Percentiles rank a stretch among this genome's conserved stretches.
phyloP scores from a whole-genome alignment of 2,888 invertebrate species.

The Agonopterix subpropinquella region DNA sequence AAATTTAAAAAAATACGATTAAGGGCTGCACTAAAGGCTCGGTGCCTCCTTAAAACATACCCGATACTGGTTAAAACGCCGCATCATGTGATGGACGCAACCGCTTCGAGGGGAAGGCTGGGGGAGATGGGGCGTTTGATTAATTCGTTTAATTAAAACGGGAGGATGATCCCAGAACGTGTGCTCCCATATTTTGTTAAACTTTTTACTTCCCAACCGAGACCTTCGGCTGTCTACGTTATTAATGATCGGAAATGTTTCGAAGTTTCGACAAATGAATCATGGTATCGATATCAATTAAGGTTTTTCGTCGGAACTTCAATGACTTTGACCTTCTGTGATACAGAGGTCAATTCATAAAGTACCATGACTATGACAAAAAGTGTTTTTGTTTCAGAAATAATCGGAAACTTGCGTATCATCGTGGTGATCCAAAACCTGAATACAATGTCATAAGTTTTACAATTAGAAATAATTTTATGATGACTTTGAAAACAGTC shows the following conservation, averaged over 20 bases:
- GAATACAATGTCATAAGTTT: too few relatives aligned
- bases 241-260: not conserved
- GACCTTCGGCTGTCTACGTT: not conserved
- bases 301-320: too few relatives aligned
- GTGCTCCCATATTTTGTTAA: slow-evolving; percentile 22
- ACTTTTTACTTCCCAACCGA: slow-evolving; percentile 9
- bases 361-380: too few relatives aligned
- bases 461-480: too few relatives aligned
- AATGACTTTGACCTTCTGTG: too few relatives aligned
- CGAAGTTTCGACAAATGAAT: not conserved
- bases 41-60: too few relatives aligned
- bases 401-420: too few relatives aligned
- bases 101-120: slow-evolving; percentile 3
- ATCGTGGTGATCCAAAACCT: too few relatives aligned
- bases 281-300: not conserved
- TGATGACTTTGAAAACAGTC: too few relatives aligned
- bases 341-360: too few relatives aligned
- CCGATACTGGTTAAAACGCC: slow-evolving; percentile 2
- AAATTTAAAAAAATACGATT: slow-evolving; percentile 1
- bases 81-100: slow-evolving; percentile 8
- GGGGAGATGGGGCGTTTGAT: slow-evolving; percentile 25
- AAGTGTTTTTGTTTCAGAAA: too few relatives aligned
- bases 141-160: slow-evolving; percentile 47
- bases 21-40: too few relatives aligned
- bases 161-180: not conserved